Percentiles rank a stretch among this genome's conserved stretches.
Evolutionary conservation across 2,113 vertebrate species (phyloP).

Genomic region (Gavialis gangeticus): DNA sequence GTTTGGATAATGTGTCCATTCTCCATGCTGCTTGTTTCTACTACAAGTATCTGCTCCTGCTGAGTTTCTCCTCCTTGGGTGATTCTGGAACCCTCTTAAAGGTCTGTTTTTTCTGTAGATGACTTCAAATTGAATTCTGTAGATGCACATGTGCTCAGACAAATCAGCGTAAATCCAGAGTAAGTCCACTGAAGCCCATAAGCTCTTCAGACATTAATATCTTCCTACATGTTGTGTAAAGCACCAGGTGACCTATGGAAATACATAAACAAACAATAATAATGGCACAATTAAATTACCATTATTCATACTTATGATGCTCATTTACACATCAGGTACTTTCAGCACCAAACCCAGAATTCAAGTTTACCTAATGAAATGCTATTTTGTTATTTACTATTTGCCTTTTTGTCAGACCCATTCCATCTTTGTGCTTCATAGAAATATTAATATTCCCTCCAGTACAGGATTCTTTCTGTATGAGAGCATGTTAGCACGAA

Average conservation of each 20-base stretch:
- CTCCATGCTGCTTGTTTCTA: neutral
- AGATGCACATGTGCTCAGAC: neutral
- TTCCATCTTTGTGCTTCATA: neutral
- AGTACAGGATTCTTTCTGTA: neutral
- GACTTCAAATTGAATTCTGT: neutral
- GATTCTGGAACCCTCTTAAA: neutral
- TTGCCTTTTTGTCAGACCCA: neutral
- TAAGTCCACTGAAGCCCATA: neutral
- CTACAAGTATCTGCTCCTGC: neutral
- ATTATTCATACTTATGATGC: neutral
- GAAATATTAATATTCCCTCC: neutral
- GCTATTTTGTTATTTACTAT: neutral
- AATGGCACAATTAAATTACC: neutral
- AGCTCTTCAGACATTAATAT: neutral
- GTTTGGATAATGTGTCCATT: neutral
- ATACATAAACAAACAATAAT: neutral
- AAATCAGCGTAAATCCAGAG: neutral
- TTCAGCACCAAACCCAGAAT: neutral
- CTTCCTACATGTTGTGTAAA: neutral
- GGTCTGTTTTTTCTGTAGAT: neutral
- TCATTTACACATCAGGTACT: neutral
- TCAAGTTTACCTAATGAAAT: neutral
- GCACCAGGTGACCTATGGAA: neutral
- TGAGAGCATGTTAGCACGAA: neutral
- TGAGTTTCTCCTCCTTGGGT: neutral